Base-by-base conservation (phyloP, 2,113 vertebrate genomes). In the Austrofundulus limnaeus region DNA sequence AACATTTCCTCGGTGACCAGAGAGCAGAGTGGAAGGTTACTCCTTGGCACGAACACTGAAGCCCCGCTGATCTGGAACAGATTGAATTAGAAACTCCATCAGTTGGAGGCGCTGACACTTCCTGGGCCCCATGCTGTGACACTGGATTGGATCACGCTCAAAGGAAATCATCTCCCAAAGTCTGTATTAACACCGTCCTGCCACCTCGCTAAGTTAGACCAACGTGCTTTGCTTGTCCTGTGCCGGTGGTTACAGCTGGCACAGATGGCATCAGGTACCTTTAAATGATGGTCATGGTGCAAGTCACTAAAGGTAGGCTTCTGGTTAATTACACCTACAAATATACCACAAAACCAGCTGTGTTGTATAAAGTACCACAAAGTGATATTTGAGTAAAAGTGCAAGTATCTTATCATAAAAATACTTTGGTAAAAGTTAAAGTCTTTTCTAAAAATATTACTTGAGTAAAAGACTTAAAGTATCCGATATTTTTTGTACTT, bases 41-140 rank as follows among this genome's bases (percentile, higher is more conserved):
- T 49, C 0, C 10, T 58, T 77, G 71, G 74, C 55, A 37, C 21
- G 3, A 64, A 69, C 66, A 53, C 23, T 46, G 34, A 70, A 73
- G 23, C 11, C 64, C 75, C 4, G 38, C 80, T 79, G 78, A 50
- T 63, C 42, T 80, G 81, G 73, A 86, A 84, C 75, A 80, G 83
- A 87, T 77, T 82, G 79, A 87, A 88, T 87, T 87, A 86, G 78
- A 86, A 85, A 77, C 62, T 74, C 74, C 63, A 81, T 88, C 83
- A 87, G 82, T 70, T 14, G 69, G 77, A 70, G 67, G 23, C 73
- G 74, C 21, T 14, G 41, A 46, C 77, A 58, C 66, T 85, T 86
- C 80, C 85, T 74, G 64, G 60, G 75, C 47, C 2, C 47, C 80
- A 71, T 2, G 69, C 78, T 80, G 88, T 38, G 82, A 69, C 67